Percentiles rank a stretch among this genome's conserved stretches.
phyloP scores from a whole-genome alignment of 1,140 invertebrate genomes.

The Diploscapter pachys region DNA sequence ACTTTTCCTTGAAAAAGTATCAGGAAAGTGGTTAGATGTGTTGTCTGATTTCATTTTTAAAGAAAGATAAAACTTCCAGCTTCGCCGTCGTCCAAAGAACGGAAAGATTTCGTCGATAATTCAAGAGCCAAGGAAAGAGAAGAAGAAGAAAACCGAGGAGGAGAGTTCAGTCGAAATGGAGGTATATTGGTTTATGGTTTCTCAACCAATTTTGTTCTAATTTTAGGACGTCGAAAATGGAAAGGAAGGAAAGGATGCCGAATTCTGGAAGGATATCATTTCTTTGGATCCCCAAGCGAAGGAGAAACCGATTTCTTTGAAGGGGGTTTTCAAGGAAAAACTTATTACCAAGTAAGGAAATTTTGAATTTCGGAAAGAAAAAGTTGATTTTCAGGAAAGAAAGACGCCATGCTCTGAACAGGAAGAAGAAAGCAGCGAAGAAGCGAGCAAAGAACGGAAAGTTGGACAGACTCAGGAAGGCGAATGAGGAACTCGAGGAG shows the following conservation, averaged over 20 bases:
- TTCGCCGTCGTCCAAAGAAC: neutral
- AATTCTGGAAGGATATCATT: neutral
- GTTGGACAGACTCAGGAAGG: neutral
- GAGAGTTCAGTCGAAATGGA: neutral
- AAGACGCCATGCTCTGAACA: constrained; percentile 7
- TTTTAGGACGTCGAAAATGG: neutral
- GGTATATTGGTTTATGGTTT: neutral
- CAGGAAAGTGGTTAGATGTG: no score
- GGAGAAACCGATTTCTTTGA: constrained; percentile 20
- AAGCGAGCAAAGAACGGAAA: neutral
- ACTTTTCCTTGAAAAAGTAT: no score
- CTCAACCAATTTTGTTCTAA: constrained; percentile 2
- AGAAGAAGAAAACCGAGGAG: constrained; percentile 1
- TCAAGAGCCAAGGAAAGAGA: neutral
- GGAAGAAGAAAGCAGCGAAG: constrained; percentile 16
- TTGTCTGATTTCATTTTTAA: no score
- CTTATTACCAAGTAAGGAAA: neutral
- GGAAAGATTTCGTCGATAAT: constrained; percentile 7
- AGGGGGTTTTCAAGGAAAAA: neutral
- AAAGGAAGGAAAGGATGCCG: neutral
- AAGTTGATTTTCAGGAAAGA: constrained; percentile 5
- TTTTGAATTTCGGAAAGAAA: neutral
- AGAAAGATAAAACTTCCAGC: neutral
- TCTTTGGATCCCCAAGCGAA: neutral
- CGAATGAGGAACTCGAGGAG: constrained; percentile 1